Evolutionary conservation across 2,113 vertebrate genomes (phyloP).

Genomic region (Dryoscopus gambensis): DNA sequence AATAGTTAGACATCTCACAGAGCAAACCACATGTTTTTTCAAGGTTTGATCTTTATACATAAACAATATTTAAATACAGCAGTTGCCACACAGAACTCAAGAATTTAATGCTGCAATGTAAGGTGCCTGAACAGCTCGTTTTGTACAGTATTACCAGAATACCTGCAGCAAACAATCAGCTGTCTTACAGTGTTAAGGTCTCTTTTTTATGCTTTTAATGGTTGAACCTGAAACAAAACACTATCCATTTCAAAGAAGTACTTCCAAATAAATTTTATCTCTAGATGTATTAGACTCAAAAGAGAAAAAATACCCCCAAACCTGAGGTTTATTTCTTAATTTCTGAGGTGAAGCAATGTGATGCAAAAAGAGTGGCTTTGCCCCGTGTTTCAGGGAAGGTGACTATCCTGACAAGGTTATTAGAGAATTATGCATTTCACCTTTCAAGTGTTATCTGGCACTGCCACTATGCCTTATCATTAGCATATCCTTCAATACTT

Average conservation of each 20-base stretch:
- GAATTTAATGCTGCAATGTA: not conserved
- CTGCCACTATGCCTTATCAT: not conserved
- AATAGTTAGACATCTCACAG: not conserved
- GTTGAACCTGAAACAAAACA: not conserved
- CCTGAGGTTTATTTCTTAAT: not conserved
- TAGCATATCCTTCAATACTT: not conserved
- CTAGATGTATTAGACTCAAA: not conserved
- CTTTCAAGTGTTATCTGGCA: not conserved
- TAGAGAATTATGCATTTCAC: not conserved
- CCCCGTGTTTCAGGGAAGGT: not conserved
- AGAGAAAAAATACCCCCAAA: not conserved
- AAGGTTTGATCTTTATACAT: not conserved
- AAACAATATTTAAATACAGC: not conserved
- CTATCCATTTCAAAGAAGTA: not conserved
- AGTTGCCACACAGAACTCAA: not conserved
- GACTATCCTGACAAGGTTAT: not conserved
- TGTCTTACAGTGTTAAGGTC: not conserved
- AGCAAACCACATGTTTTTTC: not conserved
- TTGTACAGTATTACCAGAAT: not conserved
- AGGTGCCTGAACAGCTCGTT: not conserved
- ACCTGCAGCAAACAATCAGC: not conserved
- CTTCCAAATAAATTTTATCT: not conserved
- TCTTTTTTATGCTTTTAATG: not conserved
- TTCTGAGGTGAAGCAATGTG: not conserved
- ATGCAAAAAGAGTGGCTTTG: not conserved